These are phyloP conservation scores for Trachythela sp. DNA, from an alignment of 64 coral and sea anemone genomes.

Conservation along the genomic window DNA sequence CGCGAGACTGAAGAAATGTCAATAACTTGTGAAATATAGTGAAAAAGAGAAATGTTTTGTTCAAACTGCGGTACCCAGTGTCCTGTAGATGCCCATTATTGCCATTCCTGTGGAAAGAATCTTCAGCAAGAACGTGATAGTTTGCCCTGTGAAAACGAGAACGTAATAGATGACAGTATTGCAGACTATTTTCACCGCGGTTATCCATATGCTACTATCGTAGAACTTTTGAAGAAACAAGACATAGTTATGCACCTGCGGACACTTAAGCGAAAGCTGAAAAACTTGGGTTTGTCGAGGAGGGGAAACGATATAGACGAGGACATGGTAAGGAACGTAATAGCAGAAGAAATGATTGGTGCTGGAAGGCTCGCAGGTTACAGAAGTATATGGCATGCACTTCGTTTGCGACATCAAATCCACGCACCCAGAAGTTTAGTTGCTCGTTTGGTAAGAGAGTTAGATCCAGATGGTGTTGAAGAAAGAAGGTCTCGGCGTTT, in stretches of 20 bases:
- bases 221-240: not conserved
- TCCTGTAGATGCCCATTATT: not conserved
- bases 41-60: slow-evolving; percentile 14
- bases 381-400: not conserved
- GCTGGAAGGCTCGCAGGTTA: not conserved
- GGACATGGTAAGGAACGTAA: not conserved
- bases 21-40: too few species aligned
- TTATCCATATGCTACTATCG: not conserved
- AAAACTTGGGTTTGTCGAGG: not conserved
- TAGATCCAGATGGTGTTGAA: slow-evolving; percentile 13
- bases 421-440: not conserved
- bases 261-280: slow-evolving; percentile 15
- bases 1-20: too few species aligned
- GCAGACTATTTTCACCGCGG: not conserved
- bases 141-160: not conserved
- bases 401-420: slow-evolving; percentile 9
- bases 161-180: not conserved
- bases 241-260: not conserved
- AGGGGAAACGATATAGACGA: not conserved
- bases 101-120: not conserved
- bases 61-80: not conserved
- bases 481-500: not conserved
- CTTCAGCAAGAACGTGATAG: not conserved
- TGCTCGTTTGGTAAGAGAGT: not conserved
- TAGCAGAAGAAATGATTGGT: not conserved